phyloP scores from a whole-genome alignment of 37 sponge, comb jelly and placozoan species.

The Ianthella basta region DNA sequence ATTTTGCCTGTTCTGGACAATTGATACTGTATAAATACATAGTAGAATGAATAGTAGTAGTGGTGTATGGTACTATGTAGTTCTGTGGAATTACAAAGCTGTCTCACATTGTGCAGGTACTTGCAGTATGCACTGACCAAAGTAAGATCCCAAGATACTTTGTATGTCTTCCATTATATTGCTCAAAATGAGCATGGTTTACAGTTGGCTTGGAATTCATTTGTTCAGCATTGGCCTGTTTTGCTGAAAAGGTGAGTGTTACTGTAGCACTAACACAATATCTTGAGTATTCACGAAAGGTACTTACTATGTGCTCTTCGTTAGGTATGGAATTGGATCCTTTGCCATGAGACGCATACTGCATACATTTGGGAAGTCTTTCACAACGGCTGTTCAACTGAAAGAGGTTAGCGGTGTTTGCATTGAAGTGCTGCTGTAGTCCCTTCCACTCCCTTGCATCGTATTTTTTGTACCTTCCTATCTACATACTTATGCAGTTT shows the following conservation, averaged over 20 bases:
- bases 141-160: constrained; percentile 78
- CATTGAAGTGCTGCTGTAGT: too few species aligned
- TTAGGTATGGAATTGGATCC: constrained; percentile 20
- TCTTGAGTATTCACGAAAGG: not conserved
- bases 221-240: constrained; percentile 67
- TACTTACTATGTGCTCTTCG: not conserved
- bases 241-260: constrained; percentile 48
- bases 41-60: too few species aligned
- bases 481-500: not conserved
- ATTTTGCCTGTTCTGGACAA: not conserved
- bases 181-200: constrained; percentile 67
- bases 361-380: not conserved
- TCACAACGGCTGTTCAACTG: not conserved
- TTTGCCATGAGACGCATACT: constrained; percentile 21
- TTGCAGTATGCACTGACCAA: constrained; percentile 21
- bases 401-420: constrained; percentile 5
- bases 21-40: not conserved
- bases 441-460: too few species aligned
- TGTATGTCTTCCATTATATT: constrained; percentile 56
- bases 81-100: not conserved
- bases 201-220: constrained; percentile 79
- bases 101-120: not conserved
- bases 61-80: not conserved
- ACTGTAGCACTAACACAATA: not conserved
- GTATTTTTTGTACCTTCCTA: not conserved